Evolutionary conservation across 1,140 invertebrate species (phyloP).

Genomic region (Drosophila repletoides): DNA sequence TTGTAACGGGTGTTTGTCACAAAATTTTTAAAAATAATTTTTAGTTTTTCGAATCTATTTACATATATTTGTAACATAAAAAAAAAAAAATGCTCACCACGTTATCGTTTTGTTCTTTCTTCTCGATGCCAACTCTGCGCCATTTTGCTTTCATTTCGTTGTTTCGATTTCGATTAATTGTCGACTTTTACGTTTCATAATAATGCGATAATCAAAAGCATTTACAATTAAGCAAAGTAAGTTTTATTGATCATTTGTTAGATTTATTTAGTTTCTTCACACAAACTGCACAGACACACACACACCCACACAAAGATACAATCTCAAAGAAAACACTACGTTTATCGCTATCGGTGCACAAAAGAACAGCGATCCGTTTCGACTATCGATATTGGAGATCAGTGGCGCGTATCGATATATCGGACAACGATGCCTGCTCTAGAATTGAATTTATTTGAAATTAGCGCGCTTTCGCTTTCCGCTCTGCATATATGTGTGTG

Average conservation of each 20-base stretch:
- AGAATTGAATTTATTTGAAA: too few relatives aligned
- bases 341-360: slow-evolving; percentile 35
- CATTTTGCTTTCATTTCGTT: slow-evolving; percentile 56
- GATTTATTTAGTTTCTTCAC: slow-evolving; percentile 5
- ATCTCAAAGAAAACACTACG: slow-evolving; percentile 6
- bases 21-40: too few relatives aligned
- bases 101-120: slow-evolving; percentile 59
- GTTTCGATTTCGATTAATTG: slow-evolving; percentile 50
- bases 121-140: slow-evolving; percentile 42
- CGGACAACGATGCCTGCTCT: too few relatives aligned
- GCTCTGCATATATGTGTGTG: background rate
- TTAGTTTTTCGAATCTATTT: slow-evolving; percentile 29
- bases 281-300: background rate
- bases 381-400: too few relatives aligned
- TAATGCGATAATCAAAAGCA: slow-evolving; percentile 53
- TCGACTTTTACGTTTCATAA: slow-evolving; percentile 35
- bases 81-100: slow-evolving; percentile 28
- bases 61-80: slow-evolving; percentile 10
- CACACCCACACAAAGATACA: background rate
- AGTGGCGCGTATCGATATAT: slow-evolving; percentile 23
- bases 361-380: too few relatives aligned
- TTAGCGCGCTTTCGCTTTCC: slow-evolving; percentile 2
- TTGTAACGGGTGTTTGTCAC: slow-evolving; percentile 30
- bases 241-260: slow-evolving; percentile 58
- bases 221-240: slow-evolving; percentile 81